Evolutionary conservation across 1,140 invertebrate genomes (phyloP).

Genomic region (Popillia japonica): DNA sequence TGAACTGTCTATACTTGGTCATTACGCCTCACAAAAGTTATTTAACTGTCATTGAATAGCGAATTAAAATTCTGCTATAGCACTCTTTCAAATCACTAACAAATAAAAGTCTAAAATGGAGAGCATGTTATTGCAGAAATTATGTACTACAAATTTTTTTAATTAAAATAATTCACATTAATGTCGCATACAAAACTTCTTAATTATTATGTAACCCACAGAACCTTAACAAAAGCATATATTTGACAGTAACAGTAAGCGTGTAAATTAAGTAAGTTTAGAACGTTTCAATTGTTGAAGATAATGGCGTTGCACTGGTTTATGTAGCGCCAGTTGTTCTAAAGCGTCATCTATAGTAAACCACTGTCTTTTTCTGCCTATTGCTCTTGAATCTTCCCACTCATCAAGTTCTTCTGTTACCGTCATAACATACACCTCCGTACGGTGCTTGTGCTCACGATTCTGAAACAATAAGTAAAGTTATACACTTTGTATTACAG

Average conservation of each 20-base stretch:
- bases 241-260: slow-evolving; percentile 49
- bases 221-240: slow-evolving; percentile 49
- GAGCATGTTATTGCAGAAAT: slow-evolving; percentile 46
- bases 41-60: no score
- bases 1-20: no score
- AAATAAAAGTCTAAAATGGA: slow-evolving; percentile 35
- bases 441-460: slow-evolving; percentile 89
- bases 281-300: slow-evolving; percentile 73
- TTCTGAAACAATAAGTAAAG: slow-evolving; percentile 67
- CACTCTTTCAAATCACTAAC: not conserved
- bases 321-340: slow-evolving; percentile 84
- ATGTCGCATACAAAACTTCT: slow-evolving; percentile 52
- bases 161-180: slow-evolving; percentile 51
- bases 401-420: slow-evolving; percentile 91
- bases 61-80: no score
- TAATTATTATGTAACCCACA: slow-evolving; percentile 50
- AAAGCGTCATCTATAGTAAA: slow-evolving; percentile 89
- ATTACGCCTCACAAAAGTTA: no score
- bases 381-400: slow-evolving; percentile 91
- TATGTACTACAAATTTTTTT: slow-evolving; percentile 50
- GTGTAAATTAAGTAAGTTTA: slow-evolving; percentile 59
- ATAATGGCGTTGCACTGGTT: slow-evolving; percentile 89
- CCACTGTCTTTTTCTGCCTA: slow-evolving; percentile 91
- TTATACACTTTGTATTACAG: no score
- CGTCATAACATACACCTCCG: slow-evolving; percentile 91